A percentile compares a stretch with the other conserved stretches of the same genome.
phyloP scores from a whole-genome alignment of 2,113 vertebrate species.

The Dasypus novemcinctus region DNA sequence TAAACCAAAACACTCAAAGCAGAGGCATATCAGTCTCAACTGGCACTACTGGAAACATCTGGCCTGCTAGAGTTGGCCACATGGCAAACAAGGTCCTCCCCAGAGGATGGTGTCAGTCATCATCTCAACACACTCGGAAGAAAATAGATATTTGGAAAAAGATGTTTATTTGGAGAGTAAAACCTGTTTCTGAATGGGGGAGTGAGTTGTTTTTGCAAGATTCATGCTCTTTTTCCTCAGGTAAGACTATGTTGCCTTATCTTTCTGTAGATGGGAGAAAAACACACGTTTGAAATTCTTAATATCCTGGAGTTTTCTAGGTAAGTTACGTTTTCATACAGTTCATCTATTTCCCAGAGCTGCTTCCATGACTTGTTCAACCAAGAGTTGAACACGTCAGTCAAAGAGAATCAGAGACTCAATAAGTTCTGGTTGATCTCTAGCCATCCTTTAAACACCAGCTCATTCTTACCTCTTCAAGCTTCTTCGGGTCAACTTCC shows the following conservation, averaged over 20 bases:
- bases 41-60: not conserved
- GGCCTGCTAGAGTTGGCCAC: not conserved
- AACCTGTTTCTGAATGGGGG: not conserved
- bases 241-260: conserved; percentile 43
- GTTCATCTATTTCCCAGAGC: not conserved
- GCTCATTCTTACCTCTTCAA: not conserved
- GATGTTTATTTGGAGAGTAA: not conserved
- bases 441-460: not conserved
- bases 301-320: conserved; percentile 95
- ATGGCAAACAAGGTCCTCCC: not conserved
- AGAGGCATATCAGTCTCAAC: not conserved
- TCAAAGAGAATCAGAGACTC: not conserved
- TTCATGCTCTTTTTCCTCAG: not conserved
- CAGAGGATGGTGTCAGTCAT: conserved; percentile 73
- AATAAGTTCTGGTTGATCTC: not conserved
- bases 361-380: not conserved
- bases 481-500: not conserved
- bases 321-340: conserved; percentile 73
- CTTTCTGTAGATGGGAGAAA: conserved; percentile 89
- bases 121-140: not conserved
- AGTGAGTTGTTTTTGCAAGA: not conserved
- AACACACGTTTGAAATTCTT: conserved; percentile 91
- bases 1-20: not conserved
- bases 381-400: not conserved
- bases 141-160: not conserved